phyloP scores from a whole-genome alignment of 30 jellyfish, hydroid and myxozoan species.

The Catostylus mosaicus region DNA sequence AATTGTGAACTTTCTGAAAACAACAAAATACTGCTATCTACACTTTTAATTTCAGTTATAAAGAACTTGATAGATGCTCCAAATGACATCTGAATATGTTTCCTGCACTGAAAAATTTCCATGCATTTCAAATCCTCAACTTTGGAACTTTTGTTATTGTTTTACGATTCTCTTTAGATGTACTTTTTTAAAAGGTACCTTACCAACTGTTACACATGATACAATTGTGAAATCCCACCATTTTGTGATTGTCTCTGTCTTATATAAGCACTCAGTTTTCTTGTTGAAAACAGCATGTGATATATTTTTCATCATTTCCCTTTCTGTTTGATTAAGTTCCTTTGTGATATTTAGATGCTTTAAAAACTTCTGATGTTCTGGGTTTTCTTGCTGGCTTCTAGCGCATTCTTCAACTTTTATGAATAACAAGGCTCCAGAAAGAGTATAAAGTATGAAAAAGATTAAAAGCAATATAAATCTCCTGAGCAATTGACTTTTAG shows the following conservation, averaged over 20 bases:
- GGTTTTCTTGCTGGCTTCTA: background rate
- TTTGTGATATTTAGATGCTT: background rate
- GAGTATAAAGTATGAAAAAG: background rate
- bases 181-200: background rate
- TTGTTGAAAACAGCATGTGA: background rate
- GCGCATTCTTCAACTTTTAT: conserved; percentile 6
- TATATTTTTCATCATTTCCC: background rate
- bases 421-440: conserved; percentile 4
- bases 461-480: background rate
- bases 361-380: background rate
- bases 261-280: background rate
- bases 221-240: conserved; percentile 58
- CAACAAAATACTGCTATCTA: too few species aligned
- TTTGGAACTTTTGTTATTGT: too few species aligned
- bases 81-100: too few species aligned
- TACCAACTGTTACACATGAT: conserved; percentile 44
- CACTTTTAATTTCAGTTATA: too few species aligned
- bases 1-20: too few species aligned
- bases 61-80: too few species aligned
- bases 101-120: too few species aligned
- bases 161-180: too few species aligned
- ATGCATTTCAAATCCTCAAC: too few species aligned
- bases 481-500: too few species aligned
- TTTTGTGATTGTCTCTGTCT: background rate
- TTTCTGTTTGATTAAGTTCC: background rate